Evolutionary conservation across 2,888 invertebrate species (phyloP), one percentile per base, ranked within the genome.

Genomic region (Boloria selene): DNA sequence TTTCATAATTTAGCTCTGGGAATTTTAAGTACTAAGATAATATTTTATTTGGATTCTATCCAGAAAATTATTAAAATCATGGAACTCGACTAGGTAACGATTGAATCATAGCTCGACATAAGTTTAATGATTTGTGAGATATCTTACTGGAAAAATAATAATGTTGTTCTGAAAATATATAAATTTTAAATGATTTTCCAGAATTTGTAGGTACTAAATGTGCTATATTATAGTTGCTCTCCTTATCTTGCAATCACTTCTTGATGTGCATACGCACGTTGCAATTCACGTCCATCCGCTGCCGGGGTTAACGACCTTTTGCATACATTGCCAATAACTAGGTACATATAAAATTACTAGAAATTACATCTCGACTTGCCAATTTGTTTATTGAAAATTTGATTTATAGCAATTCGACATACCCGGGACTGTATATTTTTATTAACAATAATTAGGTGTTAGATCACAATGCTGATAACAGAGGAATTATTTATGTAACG

Each of bases 301-400:
- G 80, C 84, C 86, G 88, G 86, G 89, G 87, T 89, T 79, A 79
- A 79, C 74, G 84, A 81, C 84, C 90, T 77, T 68, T 64, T 60
- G 70, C 70, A 66, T 69, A 65, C 61, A 71, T 79, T 81, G 76
- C 81, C 81, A 79, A 78, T 68, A 64, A 60, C 66, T 74, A 22
- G 1, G 22, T 22, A 61, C 54, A 64, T 56, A 64, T 70, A 72
- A 64, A 68, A 53, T 58, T 63, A 65, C 73, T 73, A 62, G 68
- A 68, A 61, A 66, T 64, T 60, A 65, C 60, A 54, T 49, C 16
- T 55, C 55, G 50, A 67, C 54, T 45, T 63, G 67, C 67, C 67
- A 67, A 67, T 50, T 45, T 55, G 64, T 54, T 53, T 60, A 55
- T 60, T 72, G 72, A 80, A 78, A 82, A 80, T 75, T 65, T 42